These are phyloP conservation scores for Drosophila formosana DNA, from an alignment of 2,888 invertebrate genomes.

Conservation along the genomic window DNA sequence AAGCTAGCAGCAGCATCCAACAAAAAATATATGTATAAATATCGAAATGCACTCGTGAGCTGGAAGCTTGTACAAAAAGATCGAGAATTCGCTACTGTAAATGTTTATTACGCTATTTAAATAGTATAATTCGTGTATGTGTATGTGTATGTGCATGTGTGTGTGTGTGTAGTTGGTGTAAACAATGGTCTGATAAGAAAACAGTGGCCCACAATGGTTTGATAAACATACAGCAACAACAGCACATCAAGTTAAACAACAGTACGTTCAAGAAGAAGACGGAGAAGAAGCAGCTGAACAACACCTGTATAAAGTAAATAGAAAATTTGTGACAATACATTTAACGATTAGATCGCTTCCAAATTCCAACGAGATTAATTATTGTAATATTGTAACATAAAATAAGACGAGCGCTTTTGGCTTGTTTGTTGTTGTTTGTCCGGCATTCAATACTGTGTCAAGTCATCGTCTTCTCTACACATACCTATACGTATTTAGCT, in stretches of 20 bases:
- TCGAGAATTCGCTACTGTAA: slow-evolving; percentile 14
- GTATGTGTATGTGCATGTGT: not conserved
- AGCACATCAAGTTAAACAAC: slow-evolving; percentile 27
- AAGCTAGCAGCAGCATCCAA: slow-evolving; percentile 3
- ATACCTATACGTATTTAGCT: slow-evolving; percentile 2
- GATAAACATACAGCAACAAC: slow-evolving; percentile 39
- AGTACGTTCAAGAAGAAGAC: slow-evolving; percentile 13
- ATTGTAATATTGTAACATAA: slow-evolving; percentile 8
- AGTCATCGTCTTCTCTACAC: slow-evolving; percentile 17
- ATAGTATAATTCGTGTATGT: slow-evolving; percentile 1
- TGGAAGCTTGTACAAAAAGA: slow-evolving; percentile 15
- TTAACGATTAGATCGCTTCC: slow-evolving; percentile 1
- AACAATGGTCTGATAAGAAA: slow-evolving; percentile 52
- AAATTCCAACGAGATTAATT: slow-evolving; percentile 18
- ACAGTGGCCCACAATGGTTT: slow-evolving; percentile 35
- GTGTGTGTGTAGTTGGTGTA: slow-evolving; percentile 30
- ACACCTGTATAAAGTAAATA: slow-evolving; percentile 21
- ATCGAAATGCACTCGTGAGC: slow-evolving; percentile 21
- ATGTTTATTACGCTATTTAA: slow-evolving; percentile 19
- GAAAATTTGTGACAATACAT: slow-evolving; percentile 10
- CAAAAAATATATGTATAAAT: not conserved
- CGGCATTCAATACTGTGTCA: slow-evolving; percentile 27
- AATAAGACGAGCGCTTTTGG: slow-evolving; percentile 4
- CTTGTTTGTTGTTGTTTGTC: slow-evolving; percentile 28
- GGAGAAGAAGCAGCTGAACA: slow-evolving; percentile 1